Percentiles rank a stretch among this genome's conserved stretches.
These are phyloP conservation scores for Himalopsyche anomala DNA, from an alignment of 2,888 invertebrate species.

Conservation along the genomic window DNA sequence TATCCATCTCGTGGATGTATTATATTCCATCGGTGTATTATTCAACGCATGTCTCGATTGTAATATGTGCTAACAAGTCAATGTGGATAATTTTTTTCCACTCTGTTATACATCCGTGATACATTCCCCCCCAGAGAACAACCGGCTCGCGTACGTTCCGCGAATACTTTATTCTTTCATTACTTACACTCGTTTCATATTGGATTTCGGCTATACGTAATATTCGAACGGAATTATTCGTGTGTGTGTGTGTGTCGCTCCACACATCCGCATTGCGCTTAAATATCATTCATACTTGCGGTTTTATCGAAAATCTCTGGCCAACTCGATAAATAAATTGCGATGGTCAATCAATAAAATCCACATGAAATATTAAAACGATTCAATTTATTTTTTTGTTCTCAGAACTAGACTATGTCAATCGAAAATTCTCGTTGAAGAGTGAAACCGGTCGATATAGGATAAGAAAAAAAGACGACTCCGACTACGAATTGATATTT, in stretches of 20 bases:
- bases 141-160: not conserved
- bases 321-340: no score
- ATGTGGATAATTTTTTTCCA: slow-evolving; percentile 31
- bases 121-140: slow-evolving; percentile 3
- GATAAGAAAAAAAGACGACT: no score
- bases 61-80: slow-evolving; percentile 34
- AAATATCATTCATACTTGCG: not conserved
- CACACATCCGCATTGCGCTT: not conserved
- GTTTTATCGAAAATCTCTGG: no score
- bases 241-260: not conserved
- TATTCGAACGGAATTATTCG: not conserved
- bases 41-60: slow-evolving; percentile 10
- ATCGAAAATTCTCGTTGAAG: no score
- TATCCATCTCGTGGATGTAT: not conserved
- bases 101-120: slow-evolving; percentile 29
- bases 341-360: no score
- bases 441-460: no score
- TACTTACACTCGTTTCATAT: slow-evolving; percentile 4
- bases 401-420: no score
- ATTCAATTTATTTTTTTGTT: no score
- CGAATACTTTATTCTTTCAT: slow-evolving; percentile 24
- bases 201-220: not conserved
- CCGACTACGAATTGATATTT: no score
- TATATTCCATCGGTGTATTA: slow-evolving; percentile 3
- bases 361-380: no score